Conservation (phyloP, 2,797 vertebrate species). For the Crenuchus spilurus region DNA sequence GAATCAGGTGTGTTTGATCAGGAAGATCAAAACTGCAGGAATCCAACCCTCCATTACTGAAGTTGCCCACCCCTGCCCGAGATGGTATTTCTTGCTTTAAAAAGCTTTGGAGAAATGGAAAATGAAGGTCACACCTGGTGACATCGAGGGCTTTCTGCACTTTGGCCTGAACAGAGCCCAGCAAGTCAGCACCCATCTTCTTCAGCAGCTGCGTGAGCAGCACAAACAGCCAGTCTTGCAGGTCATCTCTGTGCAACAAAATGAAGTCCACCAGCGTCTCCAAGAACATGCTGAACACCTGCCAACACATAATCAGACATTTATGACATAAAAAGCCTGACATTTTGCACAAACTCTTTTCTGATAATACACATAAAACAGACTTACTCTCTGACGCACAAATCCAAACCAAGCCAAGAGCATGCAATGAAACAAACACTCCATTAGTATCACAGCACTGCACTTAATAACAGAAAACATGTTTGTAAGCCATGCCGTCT, state of each 20-base stretch:
- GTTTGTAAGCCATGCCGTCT: background rate
- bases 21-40: no score
- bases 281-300: slow-evolving; percentile 93
- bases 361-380: slow-evolving; percentile 38
- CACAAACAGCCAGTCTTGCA: slow-evolving; percentile 97
- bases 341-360: background rate
- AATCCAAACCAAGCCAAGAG: slow-evolving; percentile 81
- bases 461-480: background rate
- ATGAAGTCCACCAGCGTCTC: slow-evolving; percentile 90
- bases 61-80: no score
- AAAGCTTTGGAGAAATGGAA: background rate
- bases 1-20: no score
- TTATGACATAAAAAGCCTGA: background rate
- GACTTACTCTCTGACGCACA: slow-evolving; percentile 94
- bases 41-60: no score
- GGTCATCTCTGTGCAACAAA: slow-evolving; percentile 89
- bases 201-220: slow-evolving; percentile 95
- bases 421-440: slow-evolving; percentile 86
- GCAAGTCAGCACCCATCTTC: slow-evolving; percentile 95
- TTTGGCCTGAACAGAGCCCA: slow-evolving; percentile 95
- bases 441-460: slow-evolving; percentile 59
- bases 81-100: no score
- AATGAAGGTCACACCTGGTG: slow-evolving; percentile 82
- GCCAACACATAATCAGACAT: background rate
- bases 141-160: slow-evolving; percentile 95